Percentiles rank a stretch among this genome's conserved stretches.
phyloP scores from a whole-genome alignment of 2,888 invertebrate genomes.

The Molanna angustata region DNA sequence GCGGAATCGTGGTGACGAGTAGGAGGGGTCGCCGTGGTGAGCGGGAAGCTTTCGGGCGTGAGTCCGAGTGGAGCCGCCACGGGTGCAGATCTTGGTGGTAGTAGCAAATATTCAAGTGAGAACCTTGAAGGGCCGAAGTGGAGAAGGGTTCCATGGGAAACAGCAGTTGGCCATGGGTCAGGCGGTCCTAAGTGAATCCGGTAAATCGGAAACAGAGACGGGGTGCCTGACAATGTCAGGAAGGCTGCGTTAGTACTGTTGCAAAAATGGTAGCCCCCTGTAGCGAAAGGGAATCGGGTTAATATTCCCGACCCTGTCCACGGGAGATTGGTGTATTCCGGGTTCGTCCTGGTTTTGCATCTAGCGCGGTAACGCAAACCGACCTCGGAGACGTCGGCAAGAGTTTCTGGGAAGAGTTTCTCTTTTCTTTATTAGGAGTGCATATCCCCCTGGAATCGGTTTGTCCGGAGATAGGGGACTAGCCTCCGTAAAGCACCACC shows the following conservation, averaged over 20 bases:
- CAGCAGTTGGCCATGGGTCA: constrained; percentile 58
- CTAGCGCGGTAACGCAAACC: background rate
- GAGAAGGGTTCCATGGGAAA: constrained; percentile 47
- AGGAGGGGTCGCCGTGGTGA: constrained; percentile 51
- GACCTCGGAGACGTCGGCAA: constrained; percentile 45
- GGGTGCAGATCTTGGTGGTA: constrained; percentile 63
- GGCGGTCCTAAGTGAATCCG: constrained; percentile 58
- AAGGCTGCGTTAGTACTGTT: no score
- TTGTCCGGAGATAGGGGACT: background rate
- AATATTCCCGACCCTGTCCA: constrained; percentile 57
- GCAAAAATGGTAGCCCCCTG: no score
- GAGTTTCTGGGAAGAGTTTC: constrained; percentile 51
- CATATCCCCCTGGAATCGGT: background rate
- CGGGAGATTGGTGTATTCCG: no score
- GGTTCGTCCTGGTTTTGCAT: no score
- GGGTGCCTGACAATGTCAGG: no score
- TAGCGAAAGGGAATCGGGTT: background rate
- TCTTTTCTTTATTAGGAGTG: background rate
- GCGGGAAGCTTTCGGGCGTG: constrained; percentile 59
- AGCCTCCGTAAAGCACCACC: background rate
- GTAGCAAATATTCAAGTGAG: no score
- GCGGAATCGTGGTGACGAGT: constrained; percentile 62
- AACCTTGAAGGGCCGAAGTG: constrained; percentile 58
- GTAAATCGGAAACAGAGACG: no score
- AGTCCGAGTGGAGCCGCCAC: constrained; percentile 51